Percentiles rank a stretch among this genome's conserved stretches.
Evolutionary conservation across 2,888 invertebrate genomes (phyloP).

Genomic region (Drosophila paranaensis): DNA sequence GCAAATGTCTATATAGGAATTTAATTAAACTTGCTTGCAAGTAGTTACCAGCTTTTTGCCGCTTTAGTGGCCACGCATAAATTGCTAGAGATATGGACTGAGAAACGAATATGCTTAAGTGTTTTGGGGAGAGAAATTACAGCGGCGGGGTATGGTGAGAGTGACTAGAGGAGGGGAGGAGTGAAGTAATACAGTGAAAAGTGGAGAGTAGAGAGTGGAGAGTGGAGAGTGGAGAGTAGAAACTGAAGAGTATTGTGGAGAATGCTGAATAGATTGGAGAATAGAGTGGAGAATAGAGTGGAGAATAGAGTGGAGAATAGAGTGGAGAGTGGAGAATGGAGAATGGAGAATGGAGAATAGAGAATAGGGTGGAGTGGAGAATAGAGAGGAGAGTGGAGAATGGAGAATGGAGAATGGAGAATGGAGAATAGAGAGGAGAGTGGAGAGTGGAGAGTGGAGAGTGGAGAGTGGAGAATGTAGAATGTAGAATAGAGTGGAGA

Average conservation of each 20-base stretch:
- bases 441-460: neutral
- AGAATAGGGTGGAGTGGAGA: neutral
- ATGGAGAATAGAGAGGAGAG: neutral
- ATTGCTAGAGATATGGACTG: constrained; percentile 6
- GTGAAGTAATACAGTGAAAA: neutral
- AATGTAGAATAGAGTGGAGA: neutral
- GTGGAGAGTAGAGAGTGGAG: neutral
- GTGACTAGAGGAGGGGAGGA: neutral
- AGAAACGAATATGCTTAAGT: constrained; percentile 5
- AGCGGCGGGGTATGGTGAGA: neutral
- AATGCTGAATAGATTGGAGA: neutral
- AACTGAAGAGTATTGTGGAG: neutral
- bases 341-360: neutral
- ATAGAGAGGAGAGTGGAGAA: neutral
- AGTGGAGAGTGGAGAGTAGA: neutral
- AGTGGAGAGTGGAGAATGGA: neutral
- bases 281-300: neutral
- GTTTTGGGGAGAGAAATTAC: neutral
- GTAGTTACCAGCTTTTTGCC: constrained; percentile 27
- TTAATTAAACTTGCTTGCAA: constrained; percentile 41
- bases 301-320: neutral
- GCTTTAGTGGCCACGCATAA: constrained; percentile 31
- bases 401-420: neutral
- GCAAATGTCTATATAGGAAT: constrained; percentile 27
- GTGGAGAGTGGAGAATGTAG: neutral